Evolutionary conservation across 2,113 vertebrate genomes (phyloP), one percentile per base, ranked within the genome.

Genomic region (Coreoperca whiteheadi): DNA sequence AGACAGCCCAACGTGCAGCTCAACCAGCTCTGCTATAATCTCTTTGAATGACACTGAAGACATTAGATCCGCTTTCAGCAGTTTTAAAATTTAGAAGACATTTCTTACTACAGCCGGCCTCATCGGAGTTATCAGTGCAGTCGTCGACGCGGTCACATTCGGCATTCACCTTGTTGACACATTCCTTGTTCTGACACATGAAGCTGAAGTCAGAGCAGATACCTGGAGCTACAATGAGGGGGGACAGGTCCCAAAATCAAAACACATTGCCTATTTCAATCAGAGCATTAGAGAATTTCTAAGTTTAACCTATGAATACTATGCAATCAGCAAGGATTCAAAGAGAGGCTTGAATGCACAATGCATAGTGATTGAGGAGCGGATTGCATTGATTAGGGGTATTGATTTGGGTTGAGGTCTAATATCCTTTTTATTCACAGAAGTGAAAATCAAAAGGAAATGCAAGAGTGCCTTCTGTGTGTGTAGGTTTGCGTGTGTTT

Each of bases 141-240:
- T 96, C 96, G 0, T 14, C 41, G 41, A 92, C 32, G 0, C 86
- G 93, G 89, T 96, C 95, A 21, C 96, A 96, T 82, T 96, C 95
- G 0, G 95, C 93, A 4, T 96, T 96, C 79, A 95, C 83, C 88
- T 96, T 96, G 92, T 94, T 96, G 82, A 96, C 89, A 82, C 96
- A 96, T 4, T 83, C 64, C 0, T 71, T n/a, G 32, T 85, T 91
- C 23, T n/a, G 39, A 66, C 96, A 96, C 70, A 74, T 91, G 89
- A 92, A 96, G 89, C 89, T 95, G 87, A 80, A 95, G 65, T 85
- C 89, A 0, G 94, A 90, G 89, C 96, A 96, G 51, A 84, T 34
- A n/a, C 82, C 83, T 4, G 39, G 6, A 32, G 92, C 94, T 96
- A 77, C 25, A 28, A 43, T 6, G 34, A 70, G 75, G 30, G 57